phyloP scores from a whole-genome alignment of 2,888 invertebrate species.

The Exocentrus adspersus region DNA sequence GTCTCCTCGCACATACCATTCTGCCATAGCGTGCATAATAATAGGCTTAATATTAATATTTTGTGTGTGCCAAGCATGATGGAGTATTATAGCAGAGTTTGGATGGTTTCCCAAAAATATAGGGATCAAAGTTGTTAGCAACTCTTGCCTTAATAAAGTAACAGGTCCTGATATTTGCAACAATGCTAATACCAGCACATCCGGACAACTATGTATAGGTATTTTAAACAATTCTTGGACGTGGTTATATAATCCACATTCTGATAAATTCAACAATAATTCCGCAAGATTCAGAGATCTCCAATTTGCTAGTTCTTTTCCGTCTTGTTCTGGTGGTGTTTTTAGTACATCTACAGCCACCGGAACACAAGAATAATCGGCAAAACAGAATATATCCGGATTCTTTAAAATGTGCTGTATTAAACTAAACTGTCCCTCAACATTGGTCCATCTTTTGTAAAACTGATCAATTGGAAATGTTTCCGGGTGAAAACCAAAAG shows the following conservation, averaged over 20 bases:
- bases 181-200: constrained; percentile 88
- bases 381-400: constrained; percentile 94
- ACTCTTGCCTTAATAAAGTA: constrained; percentile 83
- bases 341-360: constrained; percentile 91
- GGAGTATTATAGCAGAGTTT: constrained; percentile 95
- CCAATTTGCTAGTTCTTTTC: constrained; percentile 94
- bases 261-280: constrained; percentile 85
- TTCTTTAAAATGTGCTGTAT: constrained; percentile 87
- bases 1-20: constrained; percentile 94
- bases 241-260: constrained; percentile 83
- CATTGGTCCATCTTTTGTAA: constrained; percentile 92
- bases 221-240: constrained; percentile 91
- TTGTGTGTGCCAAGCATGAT: constrained; percentile 94
- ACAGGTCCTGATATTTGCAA: constrained; percentile 87
- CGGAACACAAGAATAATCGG: constrained; percentile 88
- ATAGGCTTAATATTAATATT: constrained; percentile 77
- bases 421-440: constrained; percentile 92
- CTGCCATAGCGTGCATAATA: constrained; percentile 97
- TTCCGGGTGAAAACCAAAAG: constrained; percentile 74
- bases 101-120: constrained; percentile 95
- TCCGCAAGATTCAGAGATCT: constrained; percentile 92
- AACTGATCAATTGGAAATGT: constrained; percentile 90
- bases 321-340: constrained; percentile 93
- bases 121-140: constrained; percentile 88
- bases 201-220: constrained; percentile 93